phyloP scores from a whole-genome alignment of 2,113 vertebrate species.

The Nipponia nippon region DNA sequence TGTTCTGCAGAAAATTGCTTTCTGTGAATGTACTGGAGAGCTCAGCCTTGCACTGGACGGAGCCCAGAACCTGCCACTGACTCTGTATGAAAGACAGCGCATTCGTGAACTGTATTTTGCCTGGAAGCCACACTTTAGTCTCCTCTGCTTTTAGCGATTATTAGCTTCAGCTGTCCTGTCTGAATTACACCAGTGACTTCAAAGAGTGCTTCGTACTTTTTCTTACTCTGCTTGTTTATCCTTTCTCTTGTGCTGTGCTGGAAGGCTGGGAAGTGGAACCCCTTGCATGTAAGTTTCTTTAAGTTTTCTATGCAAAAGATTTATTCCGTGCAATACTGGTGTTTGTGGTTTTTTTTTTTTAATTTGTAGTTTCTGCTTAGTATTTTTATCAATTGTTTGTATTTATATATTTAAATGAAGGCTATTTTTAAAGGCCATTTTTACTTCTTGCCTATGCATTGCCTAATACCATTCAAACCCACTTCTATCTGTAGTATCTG shows the following conservation, averaged over 20 bases:
- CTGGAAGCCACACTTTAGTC: not conserved
- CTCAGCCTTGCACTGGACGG: not conserved
- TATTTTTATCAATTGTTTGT: not conserved
- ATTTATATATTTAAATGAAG: not conserved
- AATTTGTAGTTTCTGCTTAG: not conserved
- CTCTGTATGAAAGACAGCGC: not conserved
- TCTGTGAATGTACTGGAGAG: not conserved
- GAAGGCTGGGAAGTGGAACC: conserved; percentile 97
- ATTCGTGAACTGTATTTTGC: not conserved
- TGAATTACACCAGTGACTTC: conserved; percentile 32
- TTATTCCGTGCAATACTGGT: not conserved
- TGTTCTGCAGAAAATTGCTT: not conserved
- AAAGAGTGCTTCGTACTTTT: conserved; percentile 30
- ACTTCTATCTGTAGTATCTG: not conserved
- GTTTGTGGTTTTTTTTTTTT: not conserved
- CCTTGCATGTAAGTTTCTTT: conserved; percentile 91
- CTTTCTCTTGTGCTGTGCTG: conserved; percentile 72
- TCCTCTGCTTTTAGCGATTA: not conserved
- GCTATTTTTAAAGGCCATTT: not conserved
- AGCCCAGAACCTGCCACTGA: not conserved
- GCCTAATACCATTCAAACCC: not conserved
- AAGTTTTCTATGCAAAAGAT: not conserved
- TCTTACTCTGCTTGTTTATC: conserved; percentile 72
- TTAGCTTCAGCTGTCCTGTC: not conserved
- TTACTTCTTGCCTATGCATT: not conserved